These are phyloP conservation scores for Medauroidea extradentata DNA, from an alignment of 1,140 invertebrate species.

Conservation along the genomic window DNA sequence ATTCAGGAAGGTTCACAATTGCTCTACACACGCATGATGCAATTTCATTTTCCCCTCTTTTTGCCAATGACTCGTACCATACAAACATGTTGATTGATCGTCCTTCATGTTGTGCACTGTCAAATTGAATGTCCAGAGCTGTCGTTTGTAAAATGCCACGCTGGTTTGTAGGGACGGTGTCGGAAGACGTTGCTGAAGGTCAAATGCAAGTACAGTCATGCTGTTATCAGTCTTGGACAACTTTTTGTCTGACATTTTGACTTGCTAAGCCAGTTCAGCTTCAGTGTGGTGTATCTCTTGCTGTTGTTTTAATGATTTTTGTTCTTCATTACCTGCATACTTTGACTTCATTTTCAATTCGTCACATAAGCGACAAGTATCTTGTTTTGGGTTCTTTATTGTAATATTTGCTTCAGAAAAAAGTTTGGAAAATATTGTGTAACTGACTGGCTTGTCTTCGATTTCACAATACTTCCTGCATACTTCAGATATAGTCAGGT, in stretches of 20 bases:
- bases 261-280: conserved; percentile 8
- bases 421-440: conserved; percentile 10
- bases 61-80: conserved; percentile 34
- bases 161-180: conserved; percentile 30
- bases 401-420: conserved; percentile 17
- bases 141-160: conserved; percentile 35
- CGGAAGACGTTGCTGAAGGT: conserved; percentile 37
- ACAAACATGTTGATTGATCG: conserved; percentile 29
- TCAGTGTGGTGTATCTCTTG: conserved; percentile 1
- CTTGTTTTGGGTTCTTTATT: conserved; percentile 25
- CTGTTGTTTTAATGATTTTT: not conserved
- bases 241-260: conserved; percentile 3
- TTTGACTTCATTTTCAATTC: conserved; percentile 13
- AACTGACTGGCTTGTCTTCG: conserved; percentile 11
- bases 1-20: no score
- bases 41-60: conserved; percentile 31
- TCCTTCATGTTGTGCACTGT: conserved; percentile 30
- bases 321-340: conserved; percentile 3
- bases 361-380: conserved; percentile 26
- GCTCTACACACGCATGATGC: conserved; percentile 24
- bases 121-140: conserved; percentile 39
- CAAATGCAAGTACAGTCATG: conserved; percentile 26
- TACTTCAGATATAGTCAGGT: conserved; percentile 11
- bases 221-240: conserved; percentile 1
- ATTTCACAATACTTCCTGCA: no score